Evolutionary conservation across 2,113 vertebrate genomes (phyloP).

Genomic region (Plestiodon gilberti): DNA sequence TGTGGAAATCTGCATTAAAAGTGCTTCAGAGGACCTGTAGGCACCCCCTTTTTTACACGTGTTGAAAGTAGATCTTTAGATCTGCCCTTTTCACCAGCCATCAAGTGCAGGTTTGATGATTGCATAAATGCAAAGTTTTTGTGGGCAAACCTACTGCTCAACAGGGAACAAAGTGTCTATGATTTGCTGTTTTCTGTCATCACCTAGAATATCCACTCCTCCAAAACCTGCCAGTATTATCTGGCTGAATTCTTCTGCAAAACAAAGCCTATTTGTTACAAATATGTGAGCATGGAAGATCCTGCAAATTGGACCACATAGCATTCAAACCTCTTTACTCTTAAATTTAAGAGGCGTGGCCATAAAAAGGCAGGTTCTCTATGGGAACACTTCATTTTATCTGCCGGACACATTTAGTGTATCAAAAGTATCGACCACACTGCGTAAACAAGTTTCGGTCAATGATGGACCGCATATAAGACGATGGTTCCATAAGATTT

Average conservation of each 20-base stretch:
- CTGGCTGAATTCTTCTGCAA: not conserved
- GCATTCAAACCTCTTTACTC: not conserved
- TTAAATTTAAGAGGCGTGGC: too few relatives aligned
- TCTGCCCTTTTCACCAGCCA: not conserved
- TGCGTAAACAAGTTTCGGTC: too few relatives aligned
- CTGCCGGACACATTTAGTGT: too few relatives aligned
- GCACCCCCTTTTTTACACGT: not conserved
- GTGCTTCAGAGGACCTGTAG: not conserved
- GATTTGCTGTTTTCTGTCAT: not conserved
- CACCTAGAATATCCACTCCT: not conserved
- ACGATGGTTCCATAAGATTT: too few relatives aligned
- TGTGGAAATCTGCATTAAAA: not conserved
- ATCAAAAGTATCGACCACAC: too few relatives aligned
- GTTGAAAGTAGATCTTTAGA: not conserved
- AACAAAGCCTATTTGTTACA: not conserved
- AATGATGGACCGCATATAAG: too few relatives aligned
- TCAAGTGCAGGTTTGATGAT: not conserved
- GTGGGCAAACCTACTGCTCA: not conserved
- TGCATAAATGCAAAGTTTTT: not conserved
- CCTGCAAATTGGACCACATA: not conserved
- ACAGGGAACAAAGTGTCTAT: not conserved
- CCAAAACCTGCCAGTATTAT: not conserved
- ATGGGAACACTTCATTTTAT: not conserved
- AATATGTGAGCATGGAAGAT: not conserved
- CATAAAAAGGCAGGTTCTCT: not conserved